Base-by-base conservation (phyloP, 2,797 vertebrate species). In the Manis crassicaudata region DNA sequence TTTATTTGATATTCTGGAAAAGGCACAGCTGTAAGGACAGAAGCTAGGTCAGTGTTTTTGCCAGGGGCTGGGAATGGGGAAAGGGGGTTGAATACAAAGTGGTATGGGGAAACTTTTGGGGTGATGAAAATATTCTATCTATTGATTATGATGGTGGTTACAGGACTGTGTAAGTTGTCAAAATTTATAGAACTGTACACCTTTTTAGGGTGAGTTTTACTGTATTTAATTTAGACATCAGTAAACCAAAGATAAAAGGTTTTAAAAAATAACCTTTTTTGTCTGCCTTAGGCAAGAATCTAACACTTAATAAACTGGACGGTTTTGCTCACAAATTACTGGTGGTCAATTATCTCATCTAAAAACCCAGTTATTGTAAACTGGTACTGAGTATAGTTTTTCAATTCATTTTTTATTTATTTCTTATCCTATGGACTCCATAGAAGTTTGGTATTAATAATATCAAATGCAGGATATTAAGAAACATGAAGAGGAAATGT, bases 341-440 rank as follows among this genome's bases (percentile, higher is more conserved):
- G 13, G 27, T 46, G 43, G 4, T 81, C 63, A 67, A 6, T 85
- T 83, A 37, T 32, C 32, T 89, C 62, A 20, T 75, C 18, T 79
- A 60, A 79, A 25, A 97, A 79, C 29, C 86, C 56, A 86, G 8
- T 35, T 43, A 76, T 60, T 86, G 21, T n/a, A 75, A 79, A 76
- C 90, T 92, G 46, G 46, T 76, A n/a, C n/a, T 84, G 13, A 89
- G 40, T 70, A 4, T 3, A 32, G 52, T 32, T 93, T 60, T 40
- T 87, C 29, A 17, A 46, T 63, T 67, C 29, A 80, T 75, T 87
- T 70, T 92, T 50, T 29, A 79, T 67, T 88, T 46, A 21, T 87
- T 97, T 92, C 46, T 80, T 87, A 58, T 60, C 27, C 37, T 70
- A 6, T 60, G 56, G 95, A 89, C n/a, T 73, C 43, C 50, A 68